phyloP scores from a whole-genome alignment of 2,888 invertebrate species.

The Thysanoteuthis rhombus region DNA sequence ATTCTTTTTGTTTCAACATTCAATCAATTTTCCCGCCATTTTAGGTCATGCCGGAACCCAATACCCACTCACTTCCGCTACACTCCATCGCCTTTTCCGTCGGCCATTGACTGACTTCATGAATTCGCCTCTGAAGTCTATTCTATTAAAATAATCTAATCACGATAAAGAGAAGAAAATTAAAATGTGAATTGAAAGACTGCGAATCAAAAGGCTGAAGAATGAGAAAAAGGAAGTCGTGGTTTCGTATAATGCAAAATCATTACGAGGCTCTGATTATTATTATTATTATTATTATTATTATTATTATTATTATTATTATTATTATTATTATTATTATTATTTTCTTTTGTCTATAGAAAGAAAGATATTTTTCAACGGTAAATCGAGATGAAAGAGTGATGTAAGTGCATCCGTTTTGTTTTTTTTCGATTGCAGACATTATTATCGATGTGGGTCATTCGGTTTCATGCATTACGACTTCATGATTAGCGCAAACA shows the following conservation, averaged over 20 bases:
- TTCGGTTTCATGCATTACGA: neutral
- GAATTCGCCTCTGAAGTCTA: neutral
- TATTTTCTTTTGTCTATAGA: neutral
- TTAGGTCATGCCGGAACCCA: neutral
- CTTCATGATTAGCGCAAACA: no score
- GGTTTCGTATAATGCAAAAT: neutral
- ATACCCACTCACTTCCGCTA: neutral
- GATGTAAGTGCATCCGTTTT: neutral
- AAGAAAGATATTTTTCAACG: neutral
- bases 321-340: neutral
- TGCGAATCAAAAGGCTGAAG: neutral
- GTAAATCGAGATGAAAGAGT: neutral
- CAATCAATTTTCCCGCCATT: neutral
- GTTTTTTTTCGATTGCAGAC: neutral
- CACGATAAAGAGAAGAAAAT: neutral
- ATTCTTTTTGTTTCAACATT: neutral
- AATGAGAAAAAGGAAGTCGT: neutral
- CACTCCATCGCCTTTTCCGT: neutral
- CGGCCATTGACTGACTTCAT: neutral
- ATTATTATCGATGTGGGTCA: neutral
- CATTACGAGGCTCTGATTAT: neutral
- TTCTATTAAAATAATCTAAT: neutral
- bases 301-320: neutral
- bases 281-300: neutral
- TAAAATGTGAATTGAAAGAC: neutral